Evolutionary conservation across 2,888 invertebrate genomes (phyloP), one percentile per base, ranked within the genome.

Genomic region (Cyclophora punctaria): DNA sequence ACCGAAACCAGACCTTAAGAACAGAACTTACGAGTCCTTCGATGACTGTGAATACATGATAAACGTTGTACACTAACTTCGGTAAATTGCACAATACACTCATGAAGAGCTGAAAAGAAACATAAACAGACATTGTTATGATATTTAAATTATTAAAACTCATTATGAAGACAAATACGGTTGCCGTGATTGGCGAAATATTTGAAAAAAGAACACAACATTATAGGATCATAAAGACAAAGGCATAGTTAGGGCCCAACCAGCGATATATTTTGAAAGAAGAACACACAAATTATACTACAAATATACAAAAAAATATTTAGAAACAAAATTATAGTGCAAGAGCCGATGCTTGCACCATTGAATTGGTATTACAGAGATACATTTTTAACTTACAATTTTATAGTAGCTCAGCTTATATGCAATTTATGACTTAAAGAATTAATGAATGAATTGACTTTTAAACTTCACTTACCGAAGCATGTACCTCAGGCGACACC

Each of bases 1-100:
- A 20, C 2, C 20, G 20, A 20, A 20, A 20, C 1, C 20, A 20
- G 20, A 20, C 20, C 20, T 20, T 20, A 20, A 20, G 20, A 20
- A 20, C 2, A 20, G 3, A 52, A 78, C 84, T 78, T 60, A 86
- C 86, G 7, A 60, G 58, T 0, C 71, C 65, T 55, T 86, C 82
- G 3, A 82, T 62, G 0, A 82, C 71, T n/a, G 76, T 55, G 2
- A 87, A 53, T 6, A 85, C 67, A 7, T 75, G 70, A 48, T 85
- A 86, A 0, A 79, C 72, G 48, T 84, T 83, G 0, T 69, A 50
- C 2, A 87, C 72, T 4, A 87, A 45, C 52, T 82, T 87, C 2
- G 87, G 87, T 44, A 85, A 47, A 42, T 75, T 80, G 60, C 81
- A 81, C 0, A 78, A 57, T 0, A 86, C 64, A 49, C 83, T 80